phyloP scores from a whole-genome alignment of 1,140 invertebrate species.

The Megalopta genalis region DNA sequence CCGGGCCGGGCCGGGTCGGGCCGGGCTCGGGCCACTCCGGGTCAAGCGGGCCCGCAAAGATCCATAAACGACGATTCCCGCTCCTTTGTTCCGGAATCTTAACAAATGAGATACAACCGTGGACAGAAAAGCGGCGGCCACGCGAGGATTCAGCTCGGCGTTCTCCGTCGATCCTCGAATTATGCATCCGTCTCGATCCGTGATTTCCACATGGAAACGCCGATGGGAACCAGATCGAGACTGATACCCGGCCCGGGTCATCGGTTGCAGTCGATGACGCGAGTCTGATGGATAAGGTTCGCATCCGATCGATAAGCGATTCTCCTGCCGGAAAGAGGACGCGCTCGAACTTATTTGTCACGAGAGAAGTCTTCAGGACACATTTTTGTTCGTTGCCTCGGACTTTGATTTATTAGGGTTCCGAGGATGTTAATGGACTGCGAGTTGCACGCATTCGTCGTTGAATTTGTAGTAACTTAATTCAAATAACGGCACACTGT shows the following conservation, averaged over 20 bases:
- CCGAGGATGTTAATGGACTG: too few relatives aligned
- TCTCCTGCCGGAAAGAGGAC: too few relatives aligned
- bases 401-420: too few relatives aligned
- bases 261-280: constrained; percentile 33
- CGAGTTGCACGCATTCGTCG: too few relatives aligned
- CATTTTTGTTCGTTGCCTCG: too few relatives aligned
- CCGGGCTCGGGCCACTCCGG: constrained; percentile 2
- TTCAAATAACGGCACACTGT: too few relatives aligned
- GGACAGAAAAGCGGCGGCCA: constrained; percentile 56
- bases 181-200: constrained; percentile 66
- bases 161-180: constrained; percentile 57
- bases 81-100: constrained; percentile 76
- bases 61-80: constrained; percentile 69
- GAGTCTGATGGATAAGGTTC: constrained; percentile 3
- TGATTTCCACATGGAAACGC: constrained; percentile 50
- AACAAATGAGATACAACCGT: constrained; percentile 73
- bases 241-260: constrained; percentile 13
- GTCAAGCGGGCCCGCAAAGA: constrained; percentile 67
- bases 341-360: too few relatives aligned
- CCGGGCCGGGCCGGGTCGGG: too few relatives aligned
- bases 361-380: too few relatives aligned
- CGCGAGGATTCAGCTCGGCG: constrained; percentile 58
- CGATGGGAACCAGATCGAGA: constrained; percentile 11
- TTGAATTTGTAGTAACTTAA: too few relatives aligned
- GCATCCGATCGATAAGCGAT: neutral